A percentile compares a stretch with the other conserved stretches of the same genome.
Conservation (phyloP, 1,140 invertebrate genomes). For the Pseudomyrmex pallidus region DNA sequence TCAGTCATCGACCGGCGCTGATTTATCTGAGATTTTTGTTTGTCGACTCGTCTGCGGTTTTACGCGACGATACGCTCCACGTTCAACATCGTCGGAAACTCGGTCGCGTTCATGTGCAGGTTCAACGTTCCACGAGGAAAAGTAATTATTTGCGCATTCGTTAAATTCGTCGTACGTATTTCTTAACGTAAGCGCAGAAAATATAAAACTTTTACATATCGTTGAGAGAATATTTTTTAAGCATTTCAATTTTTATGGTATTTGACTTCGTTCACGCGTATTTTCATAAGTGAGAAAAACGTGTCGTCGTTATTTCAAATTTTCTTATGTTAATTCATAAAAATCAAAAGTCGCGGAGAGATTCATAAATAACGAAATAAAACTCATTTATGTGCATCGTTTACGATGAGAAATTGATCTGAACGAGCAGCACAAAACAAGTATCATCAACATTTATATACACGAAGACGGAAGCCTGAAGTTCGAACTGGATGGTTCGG, state of each 20-base stretch:
- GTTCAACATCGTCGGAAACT: conserved; percentile 62
- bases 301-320: too few relatives aligned
- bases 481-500: conserved; percentile 7
- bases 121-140: conserved; percentile 44
- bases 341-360: background rate
- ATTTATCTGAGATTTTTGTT: conserved; percentile 61
- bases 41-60: conserved; percentile 63
- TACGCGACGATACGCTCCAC: conserved; percentile 51
- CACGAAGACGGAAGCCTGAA: background rate
- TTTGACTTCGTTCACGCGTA: too few relatives aligned
- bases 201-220: conserved; percentile 3
- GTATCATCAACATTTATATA: background rate
- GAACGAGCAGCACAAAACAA: background rate
- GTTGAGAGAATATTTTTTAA: too few relatives aligned
- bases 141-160: conserved; percentile 26
- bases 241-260: too few relatives aligned
- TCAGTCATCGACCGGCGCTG: conserved; percentile 54
- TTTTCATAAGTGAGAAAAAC: background rate
- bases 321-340: background rate
- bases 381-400: background rate
- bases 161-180: conserved; percentile 12
- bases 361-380: background rate
- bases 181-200: background rate
- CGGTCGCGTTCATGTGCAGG: conserved; percentile 61
- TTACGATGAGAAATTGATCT: background rate